Conservation (phyloP, 2,888 invertebrate genomes). For the Drosophila koepferae region DNA sequence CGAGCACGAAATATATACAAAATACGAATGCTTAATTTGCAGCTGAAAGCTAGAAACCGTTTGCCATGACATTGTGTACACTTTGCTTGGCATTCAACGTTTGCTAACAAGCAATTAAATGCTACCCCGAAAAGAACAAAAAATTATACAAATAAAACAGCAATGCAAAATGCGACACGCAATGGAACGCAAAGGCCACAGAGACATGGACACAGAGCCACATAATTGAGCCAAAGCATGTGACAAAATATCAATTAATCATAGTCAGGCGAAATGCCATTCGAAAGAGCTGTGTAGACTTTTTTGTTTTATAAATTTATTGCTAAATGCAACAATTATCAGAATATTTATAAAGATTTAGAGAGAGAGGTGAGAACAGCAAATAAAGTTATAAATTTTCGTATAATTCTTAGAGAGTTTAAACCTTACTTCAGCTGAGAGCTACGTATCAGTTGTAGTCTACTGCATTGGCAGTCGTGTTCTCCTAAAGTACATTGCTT, state of each 20-base stretch:
- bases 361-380: background rate
- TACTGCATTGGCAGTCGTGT: too few relatives aligned
- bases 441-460: too few relatives aligned
- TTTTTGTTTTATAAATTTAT: background rate
- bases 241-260: constrained; percentile 68
- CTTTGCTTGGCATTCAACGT: constrained; percentile 65
- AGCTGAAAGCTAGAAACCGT: constrained; percentile 67
- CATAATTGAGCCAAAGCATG: constrained; percentile 45
- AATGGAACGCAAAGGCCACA: constrained; percentile 19
- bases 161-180: constrained; percentile 61
- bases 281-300: background rate
- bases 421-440: too few relatives aligned
- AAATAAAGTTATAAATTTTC: too few relatives aligned
- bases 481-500: too few relatives aligned
- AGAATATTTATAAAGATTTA: background rate
- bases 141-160: background rate
- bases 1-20: constrained; percentile 55
- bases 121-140: constrained; percentile 22
- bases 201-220: constrained; percentile 6
- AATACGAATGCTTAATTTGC: constrained; percentile 69
- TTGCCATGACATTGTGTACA: constrained; percentile 69
- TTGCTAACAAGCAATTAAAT: constrained; percentile 72
- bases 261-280: constrained; percentile 5
- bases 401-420: too few relatives aligned
- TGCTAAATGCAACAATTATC: constrained; percentile 7